Evolutionary conservation across 2,113 vertebrate species (phyloP), one percentile per base, ranked within the genome.

Genomic region (Oryzias curvinotus): DNA sequence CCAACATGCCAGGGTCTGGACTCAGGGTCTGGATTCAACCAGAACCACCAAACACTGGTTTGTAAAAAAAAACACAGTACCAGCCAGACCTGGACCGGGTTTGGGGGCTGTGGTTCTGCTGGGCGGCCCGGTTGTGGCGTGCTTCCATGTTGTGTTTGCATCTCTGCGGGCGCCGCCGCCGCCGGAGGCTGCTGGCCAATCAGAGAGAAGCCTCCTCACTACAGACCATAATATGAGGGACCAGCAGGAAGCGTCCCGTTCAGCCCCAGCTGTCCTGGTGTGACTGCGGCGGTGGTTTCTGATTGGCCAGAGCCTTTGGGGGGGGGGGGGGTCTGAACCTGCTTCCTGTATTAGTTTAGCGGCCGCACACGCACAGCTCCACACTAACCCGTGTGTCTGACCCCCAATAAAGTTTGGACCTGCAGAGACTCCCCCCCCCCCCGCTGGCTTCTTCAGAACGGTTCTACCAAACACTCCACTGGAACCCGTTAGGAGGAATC

Each of bases 261-360:
- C 2, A 23, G 1, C 36, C 36, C n/a, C n/a, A n/a, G n/a, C n/a
- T n/a, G 10, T 8, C 28, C 1, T 6, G 7, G 28, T 3, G 21
- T 23, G 21, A 23, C 36, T 14, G 47, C 42, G 77, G 55, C 45
- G 57, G 75, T n/a, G 1, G 17, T 74, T 68, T 17, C 68, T 65
- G 80, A 82, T 18, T 78, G 85, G 82, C 71, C 78, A 79, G 74
- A 81, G 26, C 49, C 26, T 70, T 42, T 54, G 4, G 26, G 10
- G 67, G 70, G 73, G 57, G 56, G 61, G n/a, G n/a, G n/a, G n/a
- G n/a, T n/a, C n/a, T n/a, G n/a, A n/a, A n/a, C n/a, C 95, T 96
- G 95, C 95, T 96, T 97, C 96, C 89, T 96, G 95, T 98, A 96
- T 94, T 97, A 98, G 96, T 96, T 95, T 96, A 98, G 95, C 94